phyloP scores from a whole-genome alignment of 2,888 invertebrate species.

The Cataglyphis albicans region DNA sequence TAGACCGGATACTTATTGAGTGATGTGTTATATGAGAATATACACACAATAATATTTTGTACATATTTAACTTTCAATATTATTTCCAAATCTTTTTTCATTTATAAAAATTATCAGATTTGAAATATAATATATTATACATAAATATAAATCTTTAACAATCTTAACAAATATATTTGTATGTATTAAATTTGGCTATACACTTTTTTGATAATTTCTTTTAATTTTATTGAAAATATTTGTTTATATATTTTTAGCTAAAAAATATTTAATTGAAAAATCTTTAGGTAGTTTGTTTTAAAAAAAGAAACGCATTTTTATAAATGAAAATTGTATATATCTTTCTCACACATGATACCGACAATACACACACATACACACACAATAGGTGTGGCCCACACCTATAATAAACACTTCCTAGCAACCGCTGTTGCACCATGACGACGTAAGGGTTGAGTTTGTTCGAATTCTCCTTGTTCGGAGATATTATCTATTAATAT shows the following conservation, averaged over 20 bases:
- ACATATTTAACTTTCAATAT: neutral
- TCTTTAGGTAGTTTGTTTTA: neutral
- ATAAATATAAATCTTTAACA: neutral
- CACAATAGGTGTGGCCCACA: conserved; percentile 69
- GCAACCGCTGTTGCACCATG: conserved; percentile 77
- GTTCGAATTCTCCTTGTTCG: conserved; percentile 14
- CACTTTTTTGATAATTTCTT: neutral
- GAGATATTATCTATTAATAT: neutral
- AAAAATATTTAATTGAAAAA: neutral
- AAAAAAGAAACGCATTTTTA: neutral
- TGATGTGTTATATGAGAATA: neutral
- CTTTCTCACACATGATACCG: conserved; percentile 24
- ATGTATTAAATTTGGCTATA: neutral
- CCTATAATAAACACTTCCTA: conserved; percentile 78
- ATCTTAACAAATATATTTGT: neutral
- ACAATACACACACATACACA: neutral
- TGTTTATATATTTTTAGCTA: neutral
- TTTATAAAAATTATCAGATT: neutral
- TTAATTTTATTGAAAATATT: neutral
- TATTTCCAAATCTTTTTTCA: neutral
- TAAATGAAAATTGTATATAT: neutral
- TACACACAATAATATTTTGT: neutral
- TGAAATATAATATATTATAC: neutral
- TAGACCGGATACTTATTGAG: too few species aligned
- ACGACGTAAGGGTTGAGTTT: conserved; percentile 57